phyloP scores from a whole-genome alignment of 2,113 vertebrate genomes.

The Plecotus auritus region DNA sequence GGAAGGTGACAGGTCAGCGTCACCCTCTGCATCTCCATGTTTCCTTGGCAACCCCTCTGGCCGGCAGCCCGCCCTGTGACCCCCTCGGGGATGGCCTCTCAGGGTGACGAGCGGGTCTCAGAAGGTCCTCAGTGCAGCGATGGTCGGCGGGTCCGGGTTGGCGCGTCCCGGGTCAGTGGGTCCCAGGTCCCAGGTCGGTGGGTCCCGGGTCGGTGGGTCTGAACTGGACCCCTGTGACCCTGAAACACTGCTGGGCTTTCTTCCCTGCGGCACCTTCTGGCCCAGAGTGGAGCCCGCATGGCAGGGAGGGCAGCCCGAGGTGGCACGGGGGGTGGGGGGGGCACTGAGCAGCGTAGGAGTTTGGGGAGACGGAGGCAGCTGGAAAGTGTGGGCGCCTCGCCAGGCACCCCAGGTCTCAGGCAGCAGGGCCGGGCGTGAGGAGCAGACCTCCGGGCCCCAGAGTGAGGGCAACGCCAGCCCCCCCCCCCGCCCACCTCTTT shows the following conservation, averaged over 20 bases:
- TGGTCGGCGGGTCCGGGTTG: too few relatives aligned
- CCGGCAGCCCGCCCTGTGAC: rapidly evolving
- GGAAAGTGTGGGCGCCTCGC: not conserved
- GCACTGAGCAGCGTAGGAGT: not conserved
- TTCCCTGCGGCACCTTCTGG: not conserved
- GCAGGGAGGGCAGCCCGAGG: not conserved
- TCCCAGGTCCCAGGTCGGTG: too few relatives aligned
- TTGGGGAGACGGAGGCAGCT: not conserved
- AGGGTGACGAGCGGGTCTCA: rapidly evolving
- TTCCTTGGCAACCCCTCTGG: not conserved
- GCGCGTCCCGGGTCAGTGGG: too few relatives aligned
- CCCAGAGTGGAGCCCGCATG: not conserved
- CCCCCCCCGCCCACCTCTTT: rapidly evolving
- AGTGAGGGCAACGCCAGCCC: rapidly evolving
- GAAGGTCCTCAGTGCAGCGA: not conserved
- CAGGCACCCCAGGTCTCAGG: too few relatives aligned
- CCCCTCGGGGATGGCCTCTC: not conserved
- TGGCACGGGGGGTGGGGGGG: not conserved
- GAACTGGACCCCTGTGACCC: too few relatives aligned
- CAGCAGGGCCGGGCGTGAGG: not conserved
- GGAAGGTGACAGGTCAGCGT: too few relatives aligned
- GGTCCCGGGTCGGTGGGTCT: too few relatives aligned
- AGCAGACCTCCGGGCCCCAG: not conserved
- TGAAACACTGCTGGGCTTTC: not conserved
- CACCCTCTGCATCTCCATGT: rapidly evolving